A percentile compares a stretch with the other conserved stretches of the same genome.
These are phyloP conservation scores for Lasius fuliginosus DNA, from an alignment of 2,888 invertebrate genomes.

Conservation along the genomic window DNA sequence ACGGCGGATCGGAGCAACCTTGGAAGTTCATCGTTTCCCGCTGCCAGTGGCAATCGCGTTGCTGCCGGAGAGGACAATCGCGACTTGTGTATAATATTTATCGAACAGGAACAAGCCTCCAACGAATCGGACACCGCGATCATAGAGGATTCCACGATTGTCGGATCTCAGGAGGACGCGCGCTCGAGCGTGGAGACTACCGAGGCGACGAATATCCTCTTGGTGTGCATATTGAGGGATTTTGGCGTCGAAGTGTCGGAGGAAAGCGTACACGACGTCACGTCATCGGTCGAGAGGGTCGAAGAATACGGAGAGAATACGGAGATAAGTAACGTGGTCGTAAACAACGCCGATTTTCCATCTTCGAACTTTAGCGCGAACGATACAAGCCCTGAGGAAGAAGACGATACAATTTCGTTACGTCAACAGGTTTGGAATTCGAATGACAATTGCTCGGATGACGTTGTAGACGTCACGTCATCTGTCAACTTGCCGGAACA, in stretches of 20 bases:
- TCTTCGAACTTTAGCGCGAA: not conserved
- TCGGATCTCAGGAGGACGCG: not conserved
- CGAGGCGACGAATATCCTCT: not conserved
- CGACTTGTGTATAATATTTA: slow-evolving; percentile 29
- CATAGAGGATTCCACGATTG: not conserved
- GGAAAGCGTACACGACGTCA: not conserved
- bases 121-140: not conserved
- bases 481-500: not conserved
- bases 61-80: not conserved
- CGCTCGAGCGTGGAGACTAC: not conserved
- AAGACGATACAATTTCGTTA: not conserved
- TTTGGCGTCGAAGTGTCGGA: slow-evolving; percentile 22
- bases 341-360: not conserved
- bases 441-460: not conserved
- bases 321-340: not conserved
- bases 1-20: not conserved
- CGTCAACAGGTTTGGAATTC: not conserved
- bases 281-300: not conserved
- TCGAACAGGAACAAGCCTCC: not conserved
- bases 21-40: not conserved
- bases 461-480: not conserved
- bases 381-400: not conserved
- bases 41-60: not conserved
- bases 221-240: not conserved
- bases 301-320: slow-evolving; percentile 3